Base-by-base conservation (phyloP, 2,888 invertebrate genomes). In the Scaptomyza polygonia region DNA sequence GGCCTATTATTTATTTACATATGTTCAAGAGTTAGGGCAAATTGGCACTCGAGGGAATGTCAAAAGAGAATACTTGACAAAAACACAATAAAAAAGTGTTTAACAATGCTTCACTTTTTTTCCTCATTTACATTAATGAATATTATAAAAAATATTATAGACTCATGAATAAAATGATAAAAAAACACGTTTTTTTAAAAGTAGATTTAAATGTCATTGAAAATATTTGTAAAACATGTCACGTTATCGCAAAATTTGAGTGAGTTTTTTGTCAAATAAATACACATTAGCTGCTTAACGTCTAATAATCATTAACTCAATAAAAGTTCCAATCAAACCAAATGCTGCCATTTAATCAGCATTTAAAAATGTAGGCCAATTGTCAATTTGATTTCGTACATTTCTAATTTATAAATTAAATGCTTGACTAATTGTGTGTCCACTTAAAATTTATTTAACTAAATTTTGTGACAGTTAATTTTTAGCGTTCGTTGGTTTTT, bases 381-480 rank as follows among this genome's bases (percentile, higher is more conserved):
- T 71, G 49, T 57, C 74, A 72, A 74, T 72, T 54, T 62, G 30
- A 40, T 5, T 9, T 8, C 12, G 14, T 16, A 25, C 42, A 32
- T 67, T 44, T 72, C 39, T 45, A 64, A 53, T 39, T 42, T 70
- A 27, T 12, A 56, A 68, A 59, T 66, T 47, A 47, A 73, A 62
- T 65, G 57, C 63, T 68, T 66, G 52, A 68, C 80, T 77, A 86
- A 81, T 77, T 80, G 78, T 34, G 18, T 47, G 48, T 16, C 25
- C 43, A 48, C 47, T 59, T 77, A 32, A 64, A 71, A 58, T 54
- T 45, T 48, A 81, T 67, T 82, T 77, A 44, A 12, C 32, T 40
- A 63, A 57, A 45, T 64, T 54, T 68, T 86, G 68, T 66, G 62
- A 61, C 62, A 79, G 72, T 70, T 83, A 63, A 76, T 67, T 73